phyloP scores from a whole-genome alignment of 2,113 vertebrate genomes.

The Tragelaphus buxtoni region DNA sequence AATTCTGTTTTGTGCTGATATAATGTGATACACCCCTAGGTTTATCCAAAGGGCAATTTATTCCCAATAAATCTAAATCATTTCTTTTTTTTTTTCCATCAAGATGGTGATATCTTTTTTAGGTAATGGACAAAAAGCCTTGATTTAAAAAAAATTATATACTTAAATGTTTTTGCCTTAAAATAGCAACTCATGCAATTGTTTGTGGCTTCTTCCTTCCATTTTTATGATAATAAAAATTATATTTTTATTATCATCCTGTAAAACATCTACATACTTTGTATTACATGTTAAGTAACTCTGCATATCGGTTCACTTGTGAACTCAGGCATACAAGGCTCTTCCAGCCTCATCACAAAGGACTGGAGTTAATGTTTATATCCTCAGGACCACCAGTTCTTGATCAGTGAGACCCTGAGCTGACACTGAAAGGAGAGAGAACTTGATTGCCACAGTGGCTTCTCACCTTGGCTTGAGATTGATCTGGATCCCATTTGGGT shows the following conservation, averaged over 20 bases:
- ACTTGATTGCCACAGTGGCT: not conserved
- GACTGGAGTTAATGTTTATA: not conserved
- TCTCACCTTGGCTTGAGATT: not conserved
- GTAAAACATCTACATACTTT: not conserved
- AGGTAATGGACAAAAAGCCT: not conserved
- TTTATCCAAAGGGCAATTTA: slow-evolving; percentile 29
- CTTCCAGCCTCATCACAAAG: not conserved
- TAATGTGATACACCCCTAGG: slow-evolving; percentile 1
- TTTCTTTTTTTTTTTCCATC: slow-evolving; percentile 43
- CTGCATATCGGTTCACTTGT: not conserved
- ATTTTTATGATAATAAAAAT: not conserved
- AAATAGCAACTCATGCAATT: slow-evolving; percentile 5
- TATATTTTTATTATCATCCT: not conserved
- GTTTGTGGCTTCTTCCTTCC: not conserved
- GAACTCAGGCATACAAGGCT: not conserved
- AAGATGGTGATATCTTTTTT: slow-evolving; percentile 5
- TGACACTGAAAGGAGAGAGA: not conserved
- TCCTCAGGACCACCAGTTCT: not conserved
- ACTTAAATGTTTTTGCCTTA: slow-evolving; percentile 18
- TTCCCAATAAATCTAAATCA: slow-evolving; percentile 42
- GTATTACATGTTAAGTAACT: not conserved
- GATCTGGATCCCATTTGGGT: not conserved
- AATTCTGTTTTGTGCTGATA: slow-evolving; percentile 43
- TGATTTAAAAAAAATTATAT: not conserved
- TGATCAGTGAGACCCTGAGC: not conserved